Percentiles rank a stretch among this genome's conserved stretches.
Conservation (phyloP, 2,113 vertebrate genomes). For the Symphodus melops region DNA sequence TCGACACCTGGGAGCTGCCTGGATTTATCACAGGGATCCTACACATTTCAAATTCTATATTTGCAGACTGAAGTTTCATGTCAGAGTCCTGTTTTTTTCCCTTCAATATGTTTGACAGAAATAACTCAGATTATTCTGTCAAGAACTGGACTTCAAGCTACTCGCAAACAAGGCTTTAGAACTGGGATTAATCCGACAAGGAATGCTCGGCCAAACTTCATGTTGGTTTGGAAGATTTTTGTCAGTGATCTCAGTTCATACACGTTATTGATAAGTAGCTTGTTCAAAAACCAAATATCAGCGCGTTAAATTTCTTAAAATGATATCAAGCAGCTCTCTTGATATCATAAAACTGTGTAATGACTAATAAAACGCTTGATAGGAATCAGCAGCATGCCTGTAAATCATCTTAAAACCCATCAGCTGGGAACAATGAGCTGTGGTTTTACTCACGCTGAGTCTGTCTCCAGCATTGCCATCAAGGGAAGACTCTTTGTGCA, state of each 20-base stretch:
- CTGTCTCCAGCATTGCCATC: constrained; percentile 50
- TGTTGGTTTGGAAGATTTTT: no score
- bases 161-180: no score
- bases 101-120: no score
- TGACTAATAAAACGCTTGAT: background rate
- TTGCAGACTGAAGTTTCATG: background rate
- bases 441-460: constrained; percentile 66
- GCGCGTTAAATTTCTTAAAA: background rate
- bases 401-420: background rate
- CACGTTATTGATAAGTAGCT: no score
- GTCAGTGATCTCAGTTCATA: no score
- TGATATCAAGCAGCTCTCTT: background rate
- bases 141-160: no score
- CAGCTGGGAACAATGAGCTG: constrained; percentile 1
- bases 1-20: constrained; percentile 3
- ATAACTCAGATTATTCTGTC: no score
- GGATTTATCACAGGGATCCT: constrained; percentile 1
- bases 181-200: no score
- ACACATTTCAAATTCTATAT: background rate
- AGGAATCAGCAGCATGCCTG: constrained; percentile 19
- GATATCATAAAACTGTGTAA: background rate
- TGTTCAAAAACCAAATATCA: background rate
- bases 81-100: no score
- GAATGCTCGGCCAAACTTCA: no score
- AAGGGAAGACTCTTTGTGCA: constrained; percentile 53